These are phyloP conservation scores for Oncorhynchus tshawytscha DNA, from an alignment of 2,113 vertebrate genomes.

Conservation along the genomic window DNA sequence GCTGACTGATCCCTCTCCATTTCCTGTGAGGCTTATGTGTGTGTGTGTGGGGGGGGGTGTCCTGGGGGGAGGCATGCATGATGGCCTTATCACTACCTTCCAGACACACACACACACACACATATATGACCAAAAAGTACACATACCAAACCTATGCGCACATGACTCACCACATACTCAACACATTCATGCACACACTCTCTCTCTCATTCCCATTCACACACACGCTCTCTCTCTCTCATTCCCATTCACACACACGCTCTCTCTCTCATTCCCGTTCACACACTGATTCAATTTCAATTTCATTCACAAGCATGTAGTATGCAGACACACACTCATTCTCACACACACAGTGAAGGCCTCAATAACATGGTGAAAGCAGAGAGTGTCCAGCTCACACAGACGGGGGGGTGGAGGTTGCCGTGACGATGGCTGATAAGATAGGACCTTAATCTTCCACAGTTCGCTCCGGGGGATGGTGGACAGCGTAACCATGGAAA, in stretches of 20 bases:
- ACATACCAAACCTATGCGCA: slow-evolving; percentile 39
- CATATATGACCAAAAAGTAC: slow-evolving; percentile 19
- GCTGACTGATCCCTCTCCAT: not conserved
- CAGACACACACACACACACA: slow-evolving; percentile 59
- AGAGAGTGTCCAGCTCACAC: slow-evolving; percentile 49
- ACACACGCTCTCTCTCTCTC: slow-evolving; percentile 5
- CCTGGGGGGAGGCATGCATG: slow-evolving; percentile 43
- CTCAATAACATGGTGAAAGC: not conserved
- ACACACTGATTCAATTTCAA: slow-evolving; percentile 2
- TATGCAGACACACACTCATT: slow-evolving; percentile 8
- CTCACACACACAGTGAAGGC: not conserved
- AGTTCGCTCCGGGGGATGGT: slow-evolving; percentile 75
- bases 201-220: slow-evolving; percentile 11
- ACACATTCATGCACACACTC: slow-evolving; percentile 28
- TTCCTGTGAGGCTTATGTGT: not conserved
- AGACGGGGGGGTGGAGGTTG: slow-evolving; percentile 62
- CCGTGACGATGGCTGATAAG: slow-evolving; percentile 77
- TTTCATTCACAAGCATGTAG: slow-evolving; percentile 6
- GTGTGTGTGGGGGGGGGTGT: not conserved
- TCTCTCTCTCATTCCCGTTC: slow-evolving; percentile 9
- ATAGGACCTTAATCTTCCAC: slow-evolving; percentile 76
- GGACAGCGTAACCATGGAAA: slow-evolving; percentile 75
- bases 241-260: slow-evolving; percentile 22
- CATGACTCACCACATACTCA: slow-evolving; percentile 5
- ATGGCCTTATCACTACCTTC: slow-evolving; percentile 72